Conservation (phyloP, 2,888 invertebrate species). For the Cheilosia soror region DNA sequence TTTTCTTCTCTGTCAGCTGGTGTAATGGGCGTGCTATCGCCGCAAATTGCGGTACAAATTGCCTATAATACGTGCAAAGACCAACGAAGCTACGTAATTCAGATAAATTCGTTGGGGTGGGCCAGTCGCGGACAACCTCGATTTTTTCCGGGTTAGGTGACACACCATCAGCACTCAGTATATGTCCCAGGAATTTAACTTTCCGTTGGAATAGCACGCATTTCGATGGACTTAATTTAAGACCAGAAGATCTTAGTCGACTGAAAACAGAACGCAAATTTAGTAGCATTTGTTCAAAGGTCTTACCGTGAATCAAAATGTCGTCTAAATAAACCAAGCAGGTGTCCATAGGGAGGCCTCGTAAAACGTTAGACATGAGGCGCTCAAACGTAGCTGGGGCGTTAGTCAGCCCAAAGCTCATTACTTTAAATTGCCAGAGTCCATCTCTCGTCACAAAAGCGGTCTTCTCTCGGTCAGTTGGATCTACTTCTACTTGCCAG, state of each 20-base stretch:
- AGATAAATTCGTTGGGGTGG: conserved; percentile 13
- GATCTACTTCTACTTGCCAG: conserved; percentile 43
- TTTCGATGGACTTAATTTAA: conserved; percentile 33
- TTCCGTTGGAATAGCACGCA: conserved; percentile 20
- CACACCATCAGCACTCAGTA: conserved; percentile 11
- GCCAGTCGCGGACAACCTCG: conserved; percentile 28
- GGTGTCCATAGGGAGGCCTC: conserved; percentile 7
- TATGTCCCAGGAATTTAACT: conserved; percentile 15
- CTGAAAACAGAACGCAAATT: conserved; percentile 41
- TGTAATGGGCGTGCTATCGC: conserved; percentile 29
- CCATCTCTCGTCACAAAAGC: conserved; percentile 26
- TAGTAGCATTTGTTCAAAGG: conserved; percentile 18
- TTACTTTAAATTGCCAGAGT: conserved; percentile 38
- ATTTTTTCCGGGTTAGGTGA: conserved; percentile 23
- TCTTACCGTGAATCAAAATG: conserved; percentile 38
- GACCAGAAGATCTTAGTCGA: conserved; percentile 3
- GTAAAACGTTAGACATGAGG: neutral
- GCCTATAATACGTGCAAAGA: conserved; percentile 43
- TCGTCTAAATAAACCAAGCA: conserved; percentile 9
- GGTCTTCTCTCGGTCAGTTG: conserved; percentile 16
- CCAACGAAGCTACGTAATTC: conserved; percentile 29
- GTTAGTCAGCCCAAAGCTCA: conserved; percentile 26
- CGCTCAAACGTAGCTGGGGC: conserved; percentile 1
- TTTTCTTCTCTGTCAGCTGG: conserved; percentile 1
- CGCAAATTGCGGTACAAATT: conserved; percentile 17